phyloP scores from a whole-genome alignment of 2,113 vertebrate genomes.

The Panthera tigris region DNA sequence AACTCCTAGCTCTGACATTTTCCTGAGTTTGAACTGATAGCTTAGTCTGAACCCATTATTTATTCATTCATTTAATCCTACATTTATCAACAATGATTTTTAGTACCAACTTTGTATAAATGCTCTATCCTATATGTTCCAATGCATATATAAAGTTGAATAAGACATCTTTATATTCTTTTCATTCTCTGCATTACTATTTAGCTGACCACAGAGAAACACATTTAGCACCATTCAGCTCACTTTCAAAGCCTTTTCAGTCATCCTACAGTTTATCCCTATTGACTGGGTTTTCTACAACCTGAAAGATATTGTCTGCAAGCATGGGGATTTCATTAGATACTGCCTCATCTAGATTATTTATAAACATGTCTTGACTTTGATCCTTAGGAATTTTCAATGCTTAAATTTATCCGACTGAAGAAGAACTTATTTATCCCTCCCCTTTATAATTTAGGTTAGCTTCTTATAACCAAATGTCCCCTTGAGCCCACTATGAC shows the following conservation, averaged over 20 bases:
- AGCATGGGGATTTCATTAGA: neutral
- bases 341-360: neutral
- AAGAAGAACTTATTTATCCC: neutral
- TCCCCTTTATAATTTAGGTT: constrained; percentile 10
- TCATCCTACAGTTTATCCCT: constrained; percentile 30
- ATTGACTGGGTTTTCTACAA: neutral
- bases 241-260: constrained; percentile 55
- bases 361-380: constrained; percentile 17
- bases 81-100: constrained; percentile 68
- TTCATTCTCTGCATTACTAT: constrained; percentile 55
- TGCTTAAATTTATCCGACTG: neutral
- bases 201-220: constrained; percentile 69
- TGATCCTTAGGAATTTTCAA: constrained; percentile 21
- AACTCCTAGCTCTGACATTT: constrained; percentile 44
- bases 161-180: constrained; percentile 55
- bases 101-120: constrained; percentile 40
- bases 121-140: constrained; percentile 11
- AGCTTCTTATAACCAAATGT: neutral
- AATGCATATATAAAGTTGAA: constrained; percentile 45
- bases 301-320: neutral
- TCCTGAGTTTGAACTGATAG: constrained; percentile 18
- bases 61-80: constrained; percentile 62
- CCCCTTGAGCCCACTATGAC: neutral
- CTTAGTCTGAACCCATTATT: constrained; percentile 42
- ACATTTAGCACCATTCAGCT: constrained; percentile 45